phyloP scores from a whole-genome alignment of 2,797 vertebrate genomes.

The Morus bassanus region DNA sequence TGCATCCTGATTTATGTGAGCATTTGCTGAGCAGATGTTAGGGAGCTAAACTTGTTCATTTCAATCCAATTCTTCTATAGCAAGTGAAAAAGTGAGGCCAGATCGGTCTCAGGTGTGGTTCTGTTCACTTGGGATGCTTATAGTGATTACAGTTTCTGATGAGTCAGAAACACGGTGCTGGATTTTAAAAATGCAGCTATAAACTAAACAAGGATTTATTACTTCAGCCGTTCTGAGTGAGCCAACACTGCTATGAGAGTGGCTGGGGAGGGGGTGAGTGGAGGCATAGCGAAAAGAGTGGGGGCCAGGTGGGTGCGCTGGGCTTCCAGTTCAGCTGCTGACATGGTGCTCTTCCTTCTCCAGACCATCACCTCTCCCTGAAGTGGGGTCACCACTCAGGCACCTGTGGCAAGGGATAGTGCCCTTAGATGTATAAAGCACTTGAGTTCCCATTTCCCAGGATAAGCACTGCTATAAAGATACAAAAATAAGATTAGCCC shows the following conservation, averaged over 20 bases:
- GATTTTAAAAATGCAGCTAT: not conserved
- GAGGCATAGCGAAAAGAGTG: not conserved
- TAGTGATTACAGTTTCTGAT: not conserved
- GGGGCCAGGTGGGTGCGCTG: not conserved
- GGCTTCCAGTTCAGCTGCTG: not conserved
- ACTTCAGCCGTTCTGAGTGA: not conserved
- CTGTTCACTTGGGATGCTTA: not conserved
- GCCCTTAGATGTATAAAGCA: not conserved
- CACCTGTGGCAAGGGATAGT: not conserved
- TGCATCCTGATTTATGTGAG: constrained; percentile 35
- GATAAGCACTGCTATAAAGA: not conserved
- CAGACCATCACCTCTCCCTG: not conserved
- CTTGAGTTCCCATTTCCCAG: not conserved
- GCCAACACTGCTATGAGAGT: rapidly evolving
- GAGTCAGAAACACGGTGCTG: not conserved
- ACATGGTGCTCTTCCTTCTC: not conserved
- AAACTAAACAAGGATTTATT: not conserved
- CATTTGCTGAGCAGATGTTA: constrained; percentile 52
- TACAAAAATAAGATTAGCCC: not conserved
- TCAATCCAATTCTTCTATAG: not conserved
- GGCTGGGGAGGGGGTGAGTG: rapidly evolving
- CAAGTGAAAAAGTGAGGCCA: not conserved
- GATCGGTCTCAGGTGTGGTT: not conserved
- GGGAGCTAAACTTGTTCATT: not conserved
- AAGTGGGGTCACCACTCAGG: not conserved